Percentiles rank a stretch among this genome's conserved stretches.
Evolutionary conservation across 23 tunicate genomes (phyloP).

Genomic region (Styela clava): DNA sequence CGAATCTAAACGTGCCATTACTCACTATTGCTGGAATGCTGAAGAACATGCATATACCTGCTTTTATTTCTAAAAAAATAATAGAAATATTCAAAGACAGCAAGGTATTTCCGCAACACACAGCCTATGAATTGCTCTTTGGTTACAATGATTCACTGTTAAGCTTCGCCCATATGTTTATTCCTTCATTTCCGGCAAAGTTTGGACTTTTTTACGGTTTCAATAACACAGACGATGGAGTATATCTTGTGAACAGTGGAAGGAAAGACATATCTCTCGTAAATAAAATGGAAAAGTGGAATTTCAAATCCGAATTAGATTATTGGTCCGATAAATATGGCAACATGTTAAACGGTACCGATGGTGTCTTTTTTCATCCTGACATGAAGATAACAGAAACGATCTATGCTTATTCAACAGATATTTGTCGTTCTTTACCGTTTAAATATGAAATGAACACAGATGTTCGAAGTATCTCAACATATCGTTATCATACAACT

Average conservation of each 20-base stretch:
- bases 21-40: background rate
- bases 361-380: constrained; percentile 77
- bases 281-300: constrained; percentile 64
- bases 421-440: constrained; percentile 56
- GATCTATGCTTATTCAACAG: constrained; percentile 68
- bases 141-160: constrained; percentile 74
- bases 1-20: constrained; percentile 74
- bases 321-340: constrained; percentile 61
- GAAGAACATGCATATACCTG: background rate
- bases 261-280: constrained; percentile 35
- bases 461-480: background rate
- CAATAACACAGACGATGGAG: constrained; percentile 90
- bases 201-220: constrained; percentile 77
- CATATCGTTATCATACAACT: constrained; percentile 53
- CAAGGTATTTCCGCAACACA: constrained; percentile 52
- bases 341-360: constrained; percentile 88
- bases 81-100: background rate
- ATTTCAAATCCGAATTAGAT: constrained; percentile 18
- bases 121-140: constrained; percentile 69
- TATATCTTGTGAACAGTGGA: constrained; percentile 70
- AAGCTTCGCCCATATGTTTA: constrained; percentile 23
- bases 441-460: constrained; percentile 4
- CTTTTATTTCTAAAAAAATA: background rate
- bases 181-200: constrained; percentile 24
- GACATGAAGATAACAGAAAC: constrained; percentile 31